Percentiles rank a stretch among this genome's conserved stretches.
Evolutionary conservation across 2,113 vertebrate genomes (phyloP).

Genomic region (Chrysochloris asiatica): DNA sequence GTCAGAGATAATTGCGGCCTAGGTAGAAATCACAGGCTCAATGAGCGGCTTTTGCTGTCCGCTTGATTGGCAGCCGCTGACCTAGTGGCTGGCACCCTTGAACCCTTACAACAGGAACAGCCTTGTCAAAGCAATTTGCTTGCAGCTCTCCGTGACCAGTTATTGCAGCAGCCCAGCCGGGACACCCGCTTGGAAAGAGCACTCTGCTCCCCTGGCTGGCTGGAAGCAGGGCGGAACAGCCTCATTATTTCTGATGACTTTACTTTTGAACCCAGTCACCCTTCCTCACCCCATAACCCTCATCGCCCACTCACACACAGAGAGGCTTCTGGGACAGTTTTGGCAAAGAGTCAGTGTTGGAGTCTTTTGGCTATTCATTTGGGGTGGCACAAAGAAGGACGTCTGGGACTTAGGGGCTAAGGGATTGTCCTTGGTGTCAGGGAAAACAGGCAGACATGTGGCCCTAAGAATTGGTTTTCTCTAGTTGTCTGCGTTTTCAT

Average conservation of each 20-base stretch:
- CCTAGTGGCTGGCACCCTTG: constrained; percentile 88
- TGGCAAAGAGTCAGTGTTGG: constrained; percentile 71
- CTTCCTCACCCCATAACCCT: constrained; percentile 35
- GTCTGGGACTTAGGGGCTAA: neutral
- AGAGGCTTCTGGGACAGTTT: constrained; percentile 48
- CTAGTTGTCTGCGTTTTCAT: neutral
- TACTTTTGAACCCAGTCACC: constrained; percentile 79
- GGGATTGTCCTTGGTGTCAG: neutral
- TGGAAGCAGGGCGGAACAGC: constrained; percentile 80
- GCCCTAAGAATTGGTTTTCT: constrained; percentile 36
- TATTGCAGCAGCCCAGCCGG: constrained; percentile 81
- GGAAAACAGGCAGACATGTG: neutral
- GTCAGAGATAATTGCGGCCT: constrained; percentile 89
- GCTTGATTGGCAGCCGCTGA: constrained; percentile 90
- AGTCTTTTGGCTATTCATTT: constrained; percentile 77
- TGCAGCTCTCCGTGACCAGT: constrained; percentile 84
- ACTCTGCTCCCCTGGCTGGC: constrained; percentile 76
- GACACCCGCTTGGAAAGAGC: constrained; percentile 82
- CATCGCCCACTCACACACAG: neutral
- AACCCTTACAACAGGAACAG: constrained; percentile 85
- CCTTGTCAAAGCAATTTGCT: constrained; percentile 89
- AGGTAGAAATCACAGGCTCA: constrained; percentile 90
- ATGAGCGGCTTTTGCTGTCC: constrained; percentile 85
- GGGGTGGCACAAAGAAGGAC: neutral
- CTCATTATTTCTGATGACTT: constrained; percentile 85